These are phyloP conservation scores for Eremobia ochroleuca DNA, from an alignment of 2,888 invertebrate species.

Conservation along the genomic window DNA sequence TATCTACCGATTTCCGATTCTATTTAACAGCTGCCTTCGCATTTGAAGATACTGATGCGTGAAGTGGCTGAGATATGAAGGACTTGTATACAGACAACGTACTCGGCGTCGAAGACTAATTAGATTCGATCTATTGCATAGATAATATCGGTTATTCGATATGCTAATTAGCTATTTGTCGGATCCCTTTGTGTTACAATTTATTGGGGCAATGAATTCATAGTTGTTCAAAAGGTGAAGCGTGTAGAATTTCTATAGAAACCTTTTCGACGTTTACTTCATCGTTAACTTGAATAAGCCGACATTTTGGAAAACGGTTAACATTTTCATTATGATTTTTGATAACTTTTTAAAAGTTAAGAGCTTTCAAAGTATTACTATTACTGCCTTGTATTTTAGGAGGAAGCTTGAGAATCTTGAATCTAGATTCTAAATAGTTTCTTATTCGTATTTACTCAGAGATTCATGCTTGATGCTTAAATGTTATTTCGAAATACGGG, in stretches of 20 bases:
- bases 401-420: not conserved
- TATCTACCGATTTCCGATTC: slow-evolving; percentile 35
- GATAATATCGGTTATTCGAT: slow-evolving; percentile 45
- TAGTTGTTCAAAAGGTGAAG: slow-evolving; percentile 36
- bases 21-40: slow-evolving; percentile 23
- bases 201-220: slow-evolving; percentile 53
- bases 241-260: slow-evolving; percentile 38
- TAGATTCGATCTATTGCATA: slow-evolving; percentile 38
- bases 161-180: slow-evolving; percentile 51
- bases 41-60: slow-evolving; percentile 37
- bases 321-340: slow-evolving; percentile 18
- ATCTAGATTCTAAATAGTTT: not conserved
- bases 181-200: slow-evolving; percentile 45
- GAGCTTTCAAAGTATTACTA: not conserved
- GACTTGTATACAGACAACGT: slow-evolving; percentile 27
- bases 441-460: not conserved
- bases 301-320: slow-evolving; percentile 11
- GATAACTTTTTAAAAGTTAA: not conserved
- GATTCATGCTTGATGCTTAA: not conserved
- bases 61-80: slow-evolving; percentile 33
- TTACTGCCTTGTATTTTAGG: not conserved
- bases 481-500: not conserved
- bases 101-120: slow-evolving; percentile 24
- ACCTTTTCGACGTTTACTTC: slow-evolving; percentile 32
- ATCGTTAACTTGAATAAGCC: slow-evolving; percentile 29